phyloP scores from a whole-genome alignment of 1,140 invertebrate genomes.

The Zaprionus inermis region DNA sequence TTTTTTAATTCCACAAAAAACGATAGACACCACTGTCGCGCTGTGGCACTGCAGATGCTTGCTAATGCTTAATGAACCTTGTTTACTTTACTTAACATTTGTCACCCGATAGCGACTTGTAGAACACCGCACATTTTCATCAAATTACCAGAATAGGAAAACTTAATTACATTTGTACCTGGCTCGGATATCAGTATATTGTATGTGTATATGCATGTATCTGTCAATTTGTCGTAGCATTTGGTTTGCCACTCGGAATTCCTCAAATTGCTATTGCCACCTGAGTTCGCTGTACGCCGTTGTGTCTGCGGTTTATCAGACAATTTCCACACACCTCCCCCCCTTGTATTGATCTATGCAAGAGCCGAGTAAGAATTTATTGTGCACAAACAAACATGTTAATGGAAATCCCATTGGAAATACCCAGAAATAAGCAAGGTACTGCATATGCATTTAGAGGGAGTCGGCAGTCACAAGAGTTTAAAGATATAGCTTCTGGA shows the following conservation, averaged over 20 bases:
- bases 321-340: neutral
- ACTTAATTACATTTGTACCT: conserved; percentile 32
- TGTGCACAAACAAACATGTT: neutral
- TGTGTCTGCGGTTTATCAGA: neutral
- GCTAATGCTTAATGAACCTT: conserved; percentile 11
- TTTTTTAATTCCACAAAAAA: too few relatives aligned
- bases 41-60: conserved; percentile 3
- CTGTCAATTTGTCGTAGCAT: neutral
- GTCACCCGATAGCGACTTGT: conserved; percentile 12
- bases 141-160: conserved; percentile 26
- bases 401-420: neutral
- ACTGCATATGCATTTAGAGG: too few relatives aligned
- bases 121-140: conserved; percentile 29
- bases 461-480: too few relatives aligned
- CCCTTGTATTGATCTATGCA: neutral
- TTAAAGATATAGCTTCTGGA: too few relatives aligned
- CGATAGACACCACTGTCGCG: neutral
- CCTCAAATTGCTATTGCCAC: neutral
- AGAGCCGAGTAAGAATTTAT: too few relatives aligned
- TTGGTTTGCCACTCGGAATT: neutral
- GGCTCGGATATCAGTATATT: neutral
- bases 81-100: conserved; percentile 14
- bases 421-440: neutral
- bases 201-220: neutral
- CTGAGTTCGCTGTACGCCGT: neutral